Evolutionary conservation across 2,888 invertebrate species (phyloP), one percentile per base, ranked within the genome.

Genomic region (Xestia ashworthii): DNA sequence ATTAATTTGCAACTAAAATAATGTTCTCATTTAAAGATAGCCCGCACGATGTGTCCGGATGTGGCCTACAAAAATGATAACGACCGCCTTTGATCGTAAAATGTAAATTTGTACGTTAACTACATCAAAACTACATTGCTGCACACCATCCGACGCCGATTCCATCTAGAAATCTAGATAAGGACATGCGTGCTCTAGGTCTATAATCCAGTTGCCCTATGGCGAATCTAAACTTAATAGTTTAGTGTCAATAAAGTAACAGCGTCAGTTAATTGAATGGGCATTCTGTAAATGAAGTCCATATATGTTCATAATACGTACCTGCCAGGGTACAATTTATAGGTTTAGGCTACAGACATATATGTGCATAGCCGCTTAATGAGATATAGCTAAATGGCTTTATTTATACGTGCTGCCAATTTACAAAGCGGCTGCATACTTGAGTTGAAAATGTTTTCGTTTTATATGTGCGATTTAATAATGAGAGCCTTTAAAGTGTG

Each of bases 181-280:
- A 84, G 82, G 87, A 89, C 91, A 92, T 93, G 93, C 94, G 93
- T 93, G 94, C 91, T 88, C 86, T 76, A 87, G 86, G 88, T 82
- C 91, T 91, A 92, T 93, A 92, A 92, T 90, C 89, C 82, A 88
- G 87, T 88, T 85, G 67, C 70, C 86, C 67, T 76, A 73, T 86
- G 90, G 91, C 90, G 85, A 91, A 91, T 90, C 89, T 90, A 87
- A 93, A 90, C 91, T 92, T 91, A n/a, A n/a, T n/a, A n/a, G n/a
- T n/a, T 93, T 91, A 92, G n/a, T 89, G 91, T 93, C 92, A 92
- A 91, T 93, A 92, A 92, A 92, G 89, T 87, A 92, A 91, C 91
- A 89, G 87, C 87, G 83, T 86, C 90, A 85, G 89, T 91, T 93
- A 93, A 94, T 94, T 93, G 92, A 92, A 91, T 87, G 87, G 87